Evolutionary conservation across 2,888 invertebrate genomes (phyloP).

Genomic region (Conistra vaccinii): DNA sequence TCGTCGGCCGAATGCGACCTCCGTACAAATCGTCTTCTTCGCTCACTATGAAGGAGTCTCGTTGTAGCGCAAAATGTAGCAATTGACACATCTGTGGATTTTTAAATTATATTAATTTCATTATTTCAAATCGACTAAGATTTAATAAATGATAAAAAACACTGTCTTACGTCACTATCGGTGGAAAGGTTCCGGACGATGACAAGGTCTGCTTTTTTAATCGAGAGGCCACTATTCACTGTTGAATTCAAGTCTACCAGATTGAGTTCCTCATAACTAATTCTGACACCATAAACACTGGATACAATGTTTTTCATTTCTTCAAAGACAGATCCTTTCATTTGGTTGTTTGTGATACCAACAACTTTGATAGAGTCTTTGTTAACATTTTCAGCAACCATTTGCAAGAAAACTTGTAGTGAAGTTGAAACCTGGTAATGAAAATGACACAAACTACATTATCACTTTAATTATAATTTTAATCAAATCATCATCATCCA

Average conservation of each 20-base stretch:
- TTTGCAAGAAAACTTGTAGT: constrained; percentile 68
- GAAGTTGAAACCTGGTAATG: constrained; percentile 60
- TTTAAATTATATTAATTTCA: neutral
- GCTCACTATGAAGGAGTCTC: constrained; percentile 52
- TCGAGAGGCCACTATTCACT: constrained; percentile 10
- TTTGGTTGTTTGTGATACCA: constrained; percentile 51
- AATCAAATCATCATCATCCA: neutral
- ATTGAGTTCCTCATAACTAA: constrained; percentile 57
- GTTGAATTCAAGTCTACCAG: constrained; percentile 16
- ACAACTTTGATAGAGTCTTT: constrained; percentile 62
- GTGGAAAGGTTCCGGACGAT: constrained; percentile 62
- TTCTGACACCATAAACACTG: constrained; percentile 46
- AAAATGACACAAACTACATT: neutral
- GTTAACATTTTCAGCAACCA: constrained; percentile 70
- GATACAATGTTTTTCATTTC: constrained; percentile 55
- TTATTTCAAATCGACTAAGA: neutral
- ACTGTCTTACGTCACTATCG: constrained; percentile 58
- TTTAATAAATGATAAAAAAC: neutral
- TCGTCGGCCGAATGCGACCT: constrained; percentile 35
- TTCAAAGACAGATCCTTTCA: constrained; percentile 48
- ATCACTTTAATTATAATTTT: neutral
- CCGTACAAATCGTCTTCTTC: constrained; percentile 52
- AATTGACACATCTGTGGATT: constrained; percentile 45
- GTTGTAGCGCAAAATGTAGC: constrained; percentile 47
- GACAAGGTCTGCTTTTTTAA: constrained; percentile 58